Conservation (phyloP, 2,888 invertebrate species). For the Andrena chrysosceles region DNA sequence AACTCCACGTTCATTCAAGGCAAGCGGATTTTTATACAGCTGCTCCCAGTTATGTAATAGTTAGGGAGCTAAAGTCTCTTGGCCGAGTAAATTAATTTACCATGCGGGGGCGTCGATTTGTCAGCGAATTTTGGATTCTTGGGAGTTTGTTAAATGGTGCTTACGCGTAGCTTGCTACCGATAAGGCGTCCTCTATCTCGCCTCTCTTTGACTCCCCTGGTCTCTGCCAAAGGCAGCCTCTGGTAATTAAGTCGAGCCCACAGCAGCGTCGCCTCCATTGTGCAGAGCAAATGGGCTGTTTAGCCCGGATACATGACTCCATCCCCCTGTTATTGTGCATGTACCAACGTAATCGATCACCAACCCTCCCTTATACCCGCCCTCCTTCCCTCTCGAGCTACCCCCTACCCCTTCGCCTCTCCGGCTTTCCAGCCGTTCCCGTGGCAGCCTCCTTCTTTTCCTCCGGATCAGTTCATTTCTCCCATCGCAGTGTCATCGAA, state of each 20-base stretch:
- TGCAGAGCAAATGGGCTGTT: slow-evolving; percentile 79
- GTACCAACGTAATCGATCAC: slow-evolving; percentile 76
- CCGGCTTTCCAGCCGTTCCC: neutral
- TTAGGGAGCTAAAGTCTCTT: neutral
- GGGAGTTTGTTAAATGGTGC: slow-evolving; percentile 61
- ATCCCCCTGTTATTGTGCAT: slow-evolving; percentile 74
- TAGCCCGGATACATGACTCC: slow-evolving; percentile 77
- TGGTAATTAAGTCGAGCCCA: slow-evolving; percentile 79
- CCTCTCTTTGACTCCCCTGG: slow-evolving; percentile 48
- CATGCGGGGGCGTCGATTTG: slow-evolving; percentile 43
- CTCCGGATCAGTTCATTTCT: neutral
- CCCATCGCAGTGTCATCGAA: slow-evolving; percentile 6
- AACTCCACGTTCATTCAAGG: neutral
- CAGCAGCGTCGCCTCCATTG: slow-evolving; percentile 75
- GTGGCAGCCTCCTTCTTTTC: neutral
- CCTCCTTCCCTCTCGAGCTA: neutral
- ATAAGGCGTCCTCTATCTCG: slow-evolving; percentile 64
- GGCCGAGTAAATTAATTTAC: slow-evolving; percentile 33
- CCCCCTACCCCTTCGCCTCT: neutral
- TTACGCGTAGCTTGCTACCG: slow-evolving; percentile 61
- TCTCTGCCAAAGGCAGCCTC: slow-evolving; percentile 71
- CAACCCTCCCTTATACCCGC: slow-evolving; percentile 53
- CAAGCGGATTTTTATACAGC: neutral
- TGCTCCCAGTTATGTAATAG: neutral
- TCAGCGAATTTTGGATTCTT: slow-evolving; percentile 60